Base-by-base conservation (phyloP, 30 jellyfish, hydroid and myxozoan species). In the Chrysaora quinquecirrha region DNA sequence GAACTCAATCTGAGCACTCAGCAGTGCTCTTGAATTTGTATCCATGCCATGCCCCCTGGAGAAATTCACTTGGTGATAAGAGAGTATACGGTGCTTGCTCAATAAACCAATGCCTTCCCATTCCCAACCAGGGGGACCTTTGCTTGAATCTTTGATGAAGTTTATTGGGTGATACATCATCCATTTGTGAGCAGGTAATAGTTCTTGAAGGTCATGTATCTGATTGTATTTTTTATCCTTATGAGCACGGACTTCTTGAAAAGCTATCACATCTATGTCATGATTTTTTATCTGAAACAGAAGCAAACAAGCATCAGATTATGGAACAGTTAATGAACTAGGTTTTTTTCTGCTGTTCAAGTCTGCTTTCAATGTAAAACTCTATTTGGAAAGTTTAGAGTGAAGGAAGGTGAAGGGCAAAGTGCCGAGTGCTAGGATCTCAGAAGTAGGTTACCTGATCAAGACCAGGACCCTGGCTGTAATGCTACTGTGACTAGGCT, bases 71-170 rank as follows among this genome's bases (percentile, higher is more conserved):
- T 30, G 82, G 72, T 84, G 90, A 14, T 69, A 60, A 32, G 87
- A 83, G 11, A 77, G 34, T 12, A 84, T 80, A 2, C 71, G 80
- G 78, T 83, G 90, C 33, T 49, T 83, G 64, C 97, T 90, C 34
- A 90, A 28, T 0, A 83, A n/a, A 2, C 97, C 97, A 22, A 90
- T 71, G 58, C 97, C 97, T 60, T 84, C 96, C 46, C 69, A 54
- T 27, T 90, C 96, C 97, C 97, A 90, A 0, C 97, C 97, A 14
- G 96, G 96, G 20, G 91, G 96, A 3, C 77, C 86, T 20, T 61
- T 34, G 18, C 61, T 88, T 10, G 56, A 28, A 14, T 28, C 75
- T 14, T 34, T 31, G 21, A 84, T 79, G 10, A 56, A 29, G 11
- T 78, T 71, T 16, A 86, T 70, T 76, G 97, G 96, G 30, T 76